Conservation (phyloP, 2,888 invertebrate genomes). For the Drosophila longiperda region DNA sequence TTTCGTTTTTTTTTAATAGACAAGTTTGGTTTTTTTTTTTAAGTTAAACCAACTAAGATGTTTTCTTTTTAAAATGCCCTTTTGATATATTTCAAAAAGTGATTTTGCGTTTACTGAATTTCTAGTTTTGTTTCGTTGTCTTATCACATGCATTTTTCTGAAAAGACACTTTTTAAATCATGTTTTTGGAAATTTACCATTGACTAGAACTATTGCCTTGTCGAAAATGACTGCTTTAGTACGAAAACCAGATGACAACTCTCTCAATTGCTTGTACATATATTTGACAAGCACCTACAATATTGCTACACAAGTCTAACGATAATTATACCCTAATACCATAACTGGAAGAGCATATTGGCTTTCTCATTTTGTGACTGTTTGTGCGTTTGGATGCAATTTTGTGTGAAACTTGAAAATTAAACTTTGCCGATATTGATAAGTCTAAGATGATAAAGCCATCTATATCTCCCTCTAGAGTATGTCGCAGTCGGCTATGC, state of each 20-base stretch:
- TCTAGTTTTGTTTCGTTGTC: neutral
- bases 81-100: neutral
- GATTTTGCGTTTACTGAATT: neutral
- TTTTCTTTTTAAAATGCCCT: neutral
- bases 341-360: neutral
- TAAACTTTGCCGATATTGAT: neutral
- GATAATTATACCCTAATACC: neutral
- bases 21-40: neutral
- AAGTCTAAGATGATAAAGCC: neutral
- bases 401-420: neutral
- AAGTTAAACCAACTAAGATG: neutral
- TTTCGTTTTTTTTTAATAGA: neutral
- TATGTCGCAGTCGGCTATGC: neutral
- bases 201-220: neutral
- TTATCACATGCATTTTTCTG: neutral
- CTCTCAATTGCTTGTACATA: neutral
- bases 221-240: neutral
- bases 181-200: neutral
- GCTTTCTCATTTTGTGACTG: neutral
- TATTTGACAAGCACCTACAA: constrained; percentile 3
- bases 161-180: neutral
- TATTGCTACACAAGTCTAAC: neutral
- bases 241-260: neutral
- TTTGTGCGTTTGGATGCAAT: neutral
- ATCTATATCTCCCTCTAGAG: neutral